These are phyloP conservation scores for Cydia fagiglandana DNA, from an alignment of 1,140 invertebrate species.

Conservation along the genomic window DNA sequence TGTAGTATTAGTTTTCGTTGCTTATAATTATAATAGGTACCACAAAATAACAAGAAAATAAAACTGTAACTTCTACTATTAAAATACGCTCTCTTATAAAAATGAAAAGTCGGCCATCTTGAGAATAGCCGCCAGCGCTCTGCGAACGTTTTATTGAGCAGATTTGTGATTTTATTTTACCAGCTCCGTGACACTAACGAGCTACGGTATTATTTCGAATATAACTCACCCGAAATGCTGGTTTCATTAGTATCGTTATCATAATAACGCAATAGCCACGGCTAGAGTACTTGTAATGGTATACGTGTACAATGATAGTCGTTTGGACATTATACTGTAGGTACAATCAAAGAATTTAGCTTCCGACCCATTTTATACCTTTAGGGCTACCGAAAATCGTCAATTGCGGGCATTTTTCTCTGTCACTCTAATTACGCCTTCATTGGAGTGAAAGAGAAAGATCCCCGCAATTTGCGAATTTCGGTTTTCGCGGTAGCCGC, in stretches of 20 bases:
- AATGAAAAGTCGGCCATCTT: not conserved
- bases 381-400: too few species aligned
- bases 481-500: too few species aligned
- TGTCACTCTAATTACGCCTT: too few species aligned
- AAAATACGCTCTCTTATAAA: not conserved
- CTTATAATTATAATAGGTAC: too few species aligned
- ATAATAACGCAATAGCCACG: not conserved
- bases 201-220: slow-evolving; percentile 34
- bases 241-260: slow-evolving; percentile 20
- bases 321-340: not conserved
- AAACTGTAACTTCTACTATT: too few species aligned
- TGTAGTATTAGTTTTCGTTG: too few species aligned
- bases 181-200: slow-evolving; percentile 35
- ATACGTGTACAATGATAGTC: not conserved
- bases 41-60: too few species aligned
- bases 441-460: too few species aligned
- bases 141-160: slow-evolving; percentile 33
- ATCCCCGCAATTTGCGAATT: too few species aligned
- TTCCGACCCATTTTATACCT: too few species aligned
- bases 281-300: not conserved
- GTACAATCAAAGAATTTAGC: too few species aligned
- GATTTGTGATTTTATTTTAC: slow-evolving; percentile 34
- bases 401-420: too few species aligned
- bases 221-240: slow-evolving; percentile 27
- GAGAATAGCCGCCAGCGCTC: slow-evolving; percentile 8